Percentiles rank a stretch among this genome's conserved stretches.
These are phyloP conservation scores for Rafetus swinhoei DNA, from an alignment of 2,113 vertebrate species.

Conservation along the genomic window DNA sequence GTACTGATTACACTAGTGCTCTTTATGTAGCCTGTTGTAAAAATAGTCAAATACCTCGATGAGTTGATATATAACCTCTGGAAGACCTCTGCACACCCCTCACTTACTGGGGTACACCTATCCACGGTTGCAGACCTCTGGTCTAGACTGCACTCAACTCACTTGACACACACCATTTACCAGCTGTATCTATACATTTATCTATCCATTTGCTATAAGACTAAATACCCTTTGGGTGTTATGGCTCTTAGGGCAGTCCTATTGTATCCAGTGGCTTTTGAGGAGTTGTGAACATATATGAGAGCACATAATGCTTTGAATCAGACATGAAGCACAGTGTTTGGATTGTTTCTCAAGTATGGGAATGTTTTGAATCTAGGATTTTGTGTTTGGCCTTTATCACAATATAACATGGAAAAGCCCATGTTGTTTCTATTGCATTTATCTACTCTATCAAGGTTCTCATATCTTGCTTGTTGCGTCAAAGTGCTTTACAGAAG, in stretches of 20 bases:
- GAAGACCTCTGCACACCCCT: too few relatives aligned
- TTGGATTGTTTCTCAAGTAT: not conserved
- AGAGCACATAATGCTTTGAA: not conserved
- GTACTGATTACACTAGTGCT: too few relatives aligned
- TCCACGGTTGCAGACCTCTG: too few relatives aligned
- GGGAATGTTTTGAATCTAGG: not conserved
- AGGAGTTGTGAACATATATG: fast-evolving
- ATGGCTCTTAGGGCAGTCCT: not conserved
- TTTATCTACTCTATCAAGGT: not conserved
- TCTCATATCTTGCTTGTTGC: conserved; percentile 24
- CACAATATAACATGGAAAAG: not conserved
- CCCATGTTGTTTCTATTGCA: not conserved
- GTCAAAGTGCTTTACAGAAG: not conserved
- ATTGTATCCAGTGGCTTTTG: not conserved
- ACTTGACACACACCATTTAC: not conserved
- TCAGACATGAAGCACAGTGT: fast-evolving
- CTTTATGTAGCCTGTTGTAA: too few relatives aligned
- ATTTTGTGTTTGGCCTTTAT: not conserved
- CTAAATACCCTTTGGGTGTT: not conserved
- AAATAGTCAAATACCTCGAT: too few relatives aligned
- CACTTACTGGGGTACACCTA: too few relatives aligned
- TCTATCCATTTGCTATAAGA: not conserved
- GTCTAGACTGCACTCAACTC: not conserved
- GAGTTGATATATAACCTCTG: too few relatives aligned
- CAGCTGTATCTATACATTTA: not conserved